A percentile compares a stretch with the other conserved stretches of the same genome.
Evolutionary conservation across 2,797 vertebrate species (phyloP).

Genomic region (Dendrocincla fuliginosa): DNA sequence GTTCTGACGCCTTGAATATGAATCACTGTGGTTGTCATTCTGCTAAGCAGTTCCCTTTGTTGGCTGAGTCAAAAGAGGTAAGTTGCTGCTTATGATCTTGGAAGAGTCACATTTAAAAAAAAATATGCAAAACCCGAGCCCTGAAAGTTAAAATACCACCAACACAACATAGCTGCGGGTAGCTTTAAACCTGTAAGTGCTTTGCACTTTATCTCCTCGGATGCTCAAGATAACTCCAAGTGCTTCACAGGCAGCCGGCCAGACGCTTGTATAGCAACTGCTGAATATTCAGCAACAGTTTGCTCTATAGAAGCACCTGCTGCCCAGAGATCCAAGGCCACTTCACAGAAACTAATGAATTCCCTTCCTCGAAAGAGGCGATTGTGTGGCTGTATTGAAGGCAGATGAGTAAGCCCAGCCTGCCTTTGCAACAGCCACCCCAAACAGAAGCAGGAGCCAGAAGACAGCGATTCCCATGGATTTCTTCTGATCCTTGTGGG

Average conservation of each 20-base stretch:
- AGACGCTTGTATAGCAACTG: background rate
- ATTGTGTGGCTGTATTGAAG: conserved; percentile 23
- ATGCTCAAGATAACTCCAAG: conserved; percentile 40
- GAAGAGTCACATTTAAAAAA: background rate
- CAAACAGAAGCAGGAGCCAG: conserved; percentile 8
- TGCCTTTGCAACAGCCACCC: conserved; percentile 5
- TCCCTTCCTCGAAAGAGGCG: conserved; percentile 17
- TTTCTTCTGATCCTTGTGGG: background rate
- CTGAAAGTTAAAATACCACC: background rate
- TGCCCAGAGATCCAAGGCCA: conserved; percentile 43
- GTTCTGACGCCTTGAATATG: background rate
- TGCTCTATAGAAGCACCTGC: conserved; percentile 63
- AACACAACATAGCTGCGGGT: background rate
- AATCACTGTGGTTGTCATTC: conserved; percentile 8
- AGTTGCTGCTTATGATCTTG: background rate
- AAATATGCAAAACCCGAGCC: background rate
- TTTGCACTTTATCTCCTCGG: conserved; percentile 26
- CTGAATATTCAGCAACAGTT: conserved; percentile 64
- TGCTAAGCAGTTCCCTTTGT: background rate
- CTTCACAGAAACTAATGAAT: conserved; percentile 47
- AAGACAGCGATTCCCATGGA: conserved; percentile 17
- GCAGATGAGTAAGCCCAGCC: conserved; percentile 6
- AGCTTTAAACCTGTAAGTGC: background rate
- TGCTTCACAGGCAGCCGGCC: conserved; percentile 18
- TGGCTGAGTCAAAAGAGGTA: conserved; percentile 10